Base-by-base conservation (phyloP, 1,140 invertebrate genomes). In the Solen grandis region DNA sequence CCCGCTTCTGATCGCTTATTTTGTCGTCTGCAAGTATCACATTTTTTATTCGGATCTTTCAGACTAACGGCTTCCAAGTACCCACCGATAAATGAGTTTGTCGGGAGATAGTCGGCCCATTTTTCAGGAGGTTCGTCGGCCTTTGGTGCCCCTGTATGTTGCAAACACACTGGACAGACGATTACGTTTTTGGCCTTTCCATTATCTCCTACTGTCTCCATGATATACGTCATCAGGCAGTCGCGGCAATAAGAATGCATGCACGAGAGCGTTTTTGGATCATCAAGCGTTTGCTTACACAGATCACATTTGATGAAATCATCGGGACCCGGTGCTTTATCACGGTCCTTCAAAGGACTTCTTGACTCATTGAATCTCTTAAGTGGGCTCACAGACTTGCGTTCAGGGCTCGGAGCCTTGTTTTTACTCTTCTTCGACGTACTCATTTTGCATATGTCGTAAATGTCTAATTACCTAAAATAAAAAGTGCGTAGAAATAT, bases 181-280 rank as follows among this genome's bases (percentile, higher is more conserved):
- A 72, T 65, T 13, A 5, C 50, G 1, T 2, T 16, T 4, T 27
- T 14, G 5, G 36, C 19, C 16, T 46, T 46, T 19, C 19, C 19
- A 46, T 46, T 54, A 16, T 62, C 27, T 1, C 29, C 59, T 4
- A 25, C 31, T 14, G 68, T 80, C 55, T 80, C 68, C 16, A 22
- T 52, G 31, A 50, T 52, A 41, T 80, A 80, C n/a, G 68, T 65
- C 41, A 80, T n/a, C 16, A 72, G 41, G 41, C 77, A 80, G 38
- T 80, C 31, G 14, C 66, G 68, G 27, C 77, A 80, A 41, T 59
- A 80, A 13, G 77, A 80, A 38, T 80, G 77, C 77, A 80, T 54
- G 33, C 77, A 80, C 25, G 22, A 5, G 4, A 80, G 57, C 10
- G 77, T 41, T 29, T 65, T 62, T 0, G 77, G 66, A 70, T 72